Evolutionary conservation across 2,888 invertebrate species (phyloP).

Genomic region (Scelioninae gen. 1): DNA sequence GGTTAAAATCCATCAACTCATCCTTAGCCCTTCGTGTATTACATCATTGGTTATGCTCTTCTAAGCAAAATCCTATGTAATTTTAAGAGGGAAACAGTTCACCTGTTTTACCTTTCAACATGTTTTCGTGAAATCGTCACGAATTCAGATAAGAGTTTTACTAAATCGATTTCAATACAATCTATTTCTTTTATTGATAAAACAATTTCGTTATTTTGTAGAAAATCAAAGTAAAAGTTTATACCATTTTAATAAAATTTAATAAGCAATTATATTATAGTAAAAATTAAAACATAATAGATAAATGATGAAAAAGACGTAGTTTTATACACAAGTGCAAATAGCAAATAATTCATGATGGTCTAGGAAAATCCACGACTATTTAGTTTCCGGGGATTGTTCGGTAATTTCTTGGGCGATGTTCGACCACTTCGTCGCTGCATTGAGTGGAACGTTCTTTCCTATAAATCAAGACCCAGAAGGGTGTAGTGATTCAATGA

Average conservation of each 20-base stretch:
- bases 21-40: conserved; percentile 71
- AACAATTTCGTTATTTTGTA: too few species aligned
- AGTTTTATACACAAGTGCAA: not conserved
- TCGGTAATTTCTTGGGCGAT: conserved; percentile 76
- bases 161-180: too few species aligned
- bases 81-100: conserved; percentile 18
- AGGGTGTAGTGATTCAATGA: conserved; percentile 77
- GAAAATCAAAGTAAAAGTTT: too few species aligned
- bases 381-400: conserved; percentile 68
- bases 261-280: too few species aligned
- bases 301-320: too few species aligned
- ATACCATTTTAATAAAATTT: too few species aligned
- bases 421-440: conserved; percentile 70
- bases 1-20: conserved; percentile 81
- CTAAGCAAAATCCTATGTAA: conserved; percentile 37
- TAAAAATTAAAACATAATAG: too few species aligned
- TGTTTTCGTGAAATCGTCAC: too few species aligned
- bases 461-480: conserved; percentile 77
- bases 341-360: conserved; percentile 37
- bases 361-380: conserved; percentile 37
- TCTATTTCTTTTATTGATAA: too few species aligned
- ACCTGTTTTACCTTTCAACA: conserved; percentile 29
- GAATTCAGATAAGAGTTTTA: too few species aligned
- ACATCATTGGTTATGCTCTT: conserved; percentile 49
- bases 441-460: conserved; percentile 71